Evolutionary conservation across 2,797 vertebrate species (phyloP).

Genomic region (Clamator glandarius): DNA sequence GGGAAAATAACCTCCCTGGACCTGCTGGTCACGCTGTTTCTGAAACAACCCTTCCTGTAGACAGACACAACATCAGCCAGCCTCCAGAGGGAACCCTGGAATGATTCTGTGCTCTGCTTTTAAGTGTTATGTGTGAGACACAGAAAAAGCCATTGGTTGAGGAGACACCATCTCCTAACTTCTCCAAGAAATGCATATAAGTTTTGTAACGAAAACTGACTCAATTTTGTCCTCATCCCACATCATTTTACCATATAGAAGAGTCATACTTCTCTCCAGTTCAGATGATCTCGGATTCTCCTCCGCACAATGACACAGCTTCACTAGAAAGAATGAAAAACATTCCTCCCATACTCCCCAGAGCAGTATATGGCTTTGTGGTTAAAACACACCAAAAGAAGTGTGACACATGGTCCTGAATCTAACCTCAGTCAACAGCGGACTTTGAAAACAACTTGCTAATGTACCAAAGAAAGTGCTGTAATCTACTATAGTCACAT

Average conservation of each 20-base stretch:
- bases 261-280: not conserved
- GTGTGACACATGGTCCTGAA: not conserved
- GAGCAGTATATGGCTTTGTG: conserved; percentile 9
- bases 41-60: too few species aligned
- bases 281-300: not conserved
- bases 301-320: not conserved
- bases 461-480: not conserved
- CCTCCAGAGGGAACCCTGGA: not conserved
- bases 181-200: not conserved
- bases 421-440: not conserved
- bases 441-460: conserved; percentile 14
- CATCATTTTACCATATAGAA: not conserved
- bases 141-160: not conserved
- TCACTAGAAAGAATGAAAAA: conserved; percentile 5
- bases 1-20: too few species aligned
- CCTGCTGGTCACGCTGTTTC: too few species aligned
- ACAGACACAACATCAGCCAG: too few species aligned
- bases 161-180: not conserved
- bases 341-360: not conserved
- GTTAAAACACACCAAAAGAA: conserved; percentile 16
- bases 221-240: not conserved
- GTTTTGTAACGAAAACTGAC: not conserved
- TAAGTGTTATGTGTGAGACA: not conserved
- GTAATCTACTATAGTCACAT: not conserved
- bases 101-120: not conserved